Base-by-base conservation (phyloP, 1,140 invertebrate species). In the Lucilia cuprina region DNA sequence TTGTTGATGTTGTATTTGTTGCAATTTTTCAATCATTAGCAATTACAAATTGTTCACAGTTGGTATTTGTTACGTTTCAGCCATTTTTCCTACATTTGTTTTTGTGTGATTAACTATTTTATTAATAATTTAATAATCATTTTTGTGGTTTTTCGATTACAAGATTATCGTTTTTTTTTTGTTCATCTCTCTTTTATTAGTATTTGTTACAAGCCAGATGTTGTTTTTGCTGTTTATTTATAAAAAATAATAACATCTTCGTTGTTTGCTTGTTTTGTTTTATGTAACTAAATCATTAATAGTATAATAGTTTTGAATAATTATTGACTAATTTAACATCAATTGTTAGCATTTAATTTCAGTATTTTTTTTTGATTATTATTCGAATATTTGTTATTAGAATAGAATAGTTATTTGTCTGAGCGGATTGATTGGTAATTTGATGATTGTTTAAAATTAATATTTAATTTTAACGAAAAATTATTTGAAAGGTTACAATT, bases 61-160 rank as follows among this genome's bases (percentile, higher is more conserved):
- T 60, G 55, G 55, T 60, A 60, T 60, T 60, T 60, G n/a, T 60
- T 60, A 60, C 55, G 55, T 60, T 60, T 60, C 55, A n/a, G 14
- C 14, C 55, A 60, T n/a, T 60, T 60, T 60, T 60, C 55, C 55
- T 60, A 17, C n/a, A 60, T 60, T 60, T 60, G 55, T 60, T 60
- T 60, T 60, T 60, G 55, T 60, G 55, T 60, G 55, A 60, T 60
- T 60, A 60, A 60, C 55, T 60, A 60, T 60, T 60, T 60, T 60
- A 60, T 60, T 60, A 60, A 60, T 60, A 60, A 60, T 60, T 60
- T 60, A 60, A 60, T 60, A 60, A 60, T 60, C 55, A 60, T 60
- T 60, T 60, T n/a, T 60, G 55, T 60, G 55, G 55, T 60, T 60
- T 60, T 60, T 60, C 55, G 13, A 17, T 60, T 60, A 60, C 55